Evolutionary conservation across 2,797 vertebrate genomes (phyloP), one percentile per base, ranked within the genome.

Genomic region (Toxotes lorentzi): DNA sequence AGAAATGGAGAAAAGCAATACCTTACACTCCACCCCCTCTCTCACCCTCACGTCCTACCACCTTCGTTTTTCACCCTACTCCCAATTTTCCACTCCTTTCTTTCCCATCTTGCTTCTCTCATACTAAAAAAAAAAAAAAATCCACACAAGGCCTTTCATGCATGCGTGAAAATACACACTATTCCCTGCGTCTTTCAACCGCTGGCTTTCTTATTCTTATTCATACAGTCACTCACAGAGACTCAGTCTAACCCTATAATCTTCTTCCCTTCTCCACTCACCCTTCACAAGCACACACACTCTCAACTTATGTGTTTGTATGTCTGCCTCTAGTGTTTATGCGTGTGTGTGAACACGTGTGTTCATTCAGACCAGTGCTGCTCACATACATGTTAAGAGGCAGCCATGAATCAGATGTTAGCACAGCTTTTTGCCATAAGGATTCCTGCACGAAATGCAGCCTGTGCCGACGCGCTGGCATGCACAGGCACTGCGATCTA

Each of bases 191-290:
- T 73, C 70, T 88, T 78, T 76, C 76, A 79, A 40, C 72, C 5
- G 7, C 71, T 72, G 43, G 32, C 64, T 78, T 72, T 81, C 89
- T 89, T 90, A 86, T 92, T 91, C 77, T 78, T 88, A 93, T 91
- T 91, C 88, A 85, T 68, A 62, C 76, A 89, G 74, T 86, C 83
- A 78, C 83, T 91, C 80, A 70, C 66, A 78, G 71, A 87, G 73
- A 81, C 69, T 89, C 79, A 72, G 79, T 74, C 82, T 85, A 83
- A 83, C 79, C 79, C 83, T 89, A 67, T 92, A 85, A 93, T 92
- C 89, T 90, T 85, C 78, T 81, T 73, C 79, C 73, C 73, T 80
- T 81, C 82, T 76, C 68, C 1, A 1, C 73, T 85, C 78, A 65
- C 32, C 59, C 53, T 70, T 62, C 72, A 78, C 64, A 73, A 65